These are phyloP conservation scores for Osmerus eperlanus DNA, from an alignment of 2,113 vertebrate genomes.

Conservation along the genomic window DNA sequence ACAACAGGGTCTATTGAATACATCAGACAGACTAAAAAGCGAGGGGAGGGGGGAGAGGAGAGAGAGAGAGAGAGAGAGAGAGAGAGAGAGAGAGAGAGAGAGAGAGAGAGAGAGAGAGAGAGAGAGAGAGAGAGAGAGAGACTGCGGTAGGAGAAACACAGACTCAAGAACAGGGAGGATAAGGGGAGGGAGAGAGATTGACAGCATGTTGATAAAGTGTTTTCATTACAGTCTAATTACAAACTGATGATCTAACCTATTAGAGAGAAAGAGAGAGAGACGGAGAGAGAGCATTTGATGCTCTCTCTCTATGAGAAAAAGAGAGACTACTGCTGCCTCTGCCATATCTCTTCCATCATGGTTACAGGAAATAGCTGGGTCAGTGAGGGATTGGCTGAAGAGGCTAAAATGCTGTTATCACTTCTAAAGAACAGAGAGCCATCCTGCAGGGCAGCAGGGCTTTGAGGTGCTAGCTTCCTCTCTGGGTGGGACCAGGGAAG, in stretches of 20 bases:
- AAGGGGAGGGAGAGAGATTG: slow-evolving; percentile 5
- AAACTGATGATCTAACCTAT: slow-evolving; percentile 23
- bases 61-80: no score
- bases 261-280: neutral
- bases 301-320: neutral
- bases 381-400: neutral
- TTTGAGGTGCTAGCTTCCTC: neutral
- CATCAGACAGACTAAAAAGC: slow-evolving; percentile 1
- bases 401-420: slow-evolving; percentile 27
- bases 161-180: neutral
- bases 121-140: neutral
- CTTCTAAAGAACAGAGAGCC: slow-evolving; percentile 17
- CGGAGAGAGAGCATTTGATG: neutral
- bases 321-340: neutral
- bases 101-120: neutral
- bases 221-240: slow-evolving; percentile 53
- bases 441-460: neutral
- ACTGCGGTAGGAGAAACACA: neutral
- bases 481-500: neutral
- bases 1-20: slow-evolving; percentile 50
- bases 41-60: no score
- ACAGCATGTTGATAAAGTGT: slow-evolving; percentile 47
- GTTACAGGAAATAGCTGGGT: slow-evolving; percentile 41
- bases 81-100: neutral
- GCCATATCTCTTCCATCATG: slow-evolving; percentile 31